Evolutionary conservation across 2,797 vertebrate species (phyloP), one percentile per base, ranked within the genome.

Genomic region (Geotrypetes seraphini): DNA sequence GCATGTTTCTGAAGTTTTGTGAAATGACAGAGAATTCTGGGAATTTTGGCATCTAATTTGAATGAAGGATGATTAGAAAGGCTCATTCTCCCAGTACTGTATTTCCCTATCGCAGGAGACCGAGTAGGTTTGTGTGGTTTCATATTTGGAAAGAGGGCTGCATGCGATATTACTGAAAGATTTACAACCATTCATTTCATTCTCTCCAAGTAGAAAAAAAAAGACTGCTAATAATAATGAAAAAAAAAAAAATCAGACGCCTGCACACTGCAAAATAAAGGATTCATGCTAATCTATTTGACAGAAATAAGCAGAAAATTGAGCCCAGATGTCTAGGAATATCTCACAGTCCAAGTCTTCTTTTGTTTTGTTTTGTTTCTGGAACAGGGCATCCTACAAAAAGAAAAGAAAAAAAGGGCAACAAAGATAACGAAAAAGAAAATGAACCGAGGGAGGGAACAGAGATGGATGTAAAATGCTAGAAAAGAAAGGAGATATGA

Each of bases 391-490:
- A 10, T 21, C 26, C 2, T 24, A 16, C 11, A 36, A 33, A 32
- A 4, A 10, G 6, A 7, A 32, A 18, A 21, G 16, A 12, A 10
- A 17, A 42, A 33, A 2, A 2, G 8, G 5, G 19, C 9, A 13
- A 11, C 7, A 12, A 26, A 19, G 34, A 18, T 7, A 36, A 28
- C 42, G 44, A 50, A 19, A 28, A 20, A 4, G 40, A 38, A 42
- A 33, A 48, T 34, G 48, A 53, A 45, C 52, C 37, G 41, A 35
- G 16, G 8, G 19, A 32, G 23, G 14, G 24, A 10, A 17, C 10
- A 16, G 15, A 3, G 3, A 10, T n/a, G 12, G 7, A 10, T n/a
- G n/a, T n/a, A n/a, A n/a, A n/a, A n/a, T n/a, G n/a, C n/a, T n/a
- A n/a, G n/a, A n/a, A n/a, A 3, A 15, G n/a, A 8, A 3, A 8